These are phyloP conservation scores for Bombus difficillimus DNA, from an alignment of 1,140 invertebrate species.

Conservation along the genomic window DNA sequence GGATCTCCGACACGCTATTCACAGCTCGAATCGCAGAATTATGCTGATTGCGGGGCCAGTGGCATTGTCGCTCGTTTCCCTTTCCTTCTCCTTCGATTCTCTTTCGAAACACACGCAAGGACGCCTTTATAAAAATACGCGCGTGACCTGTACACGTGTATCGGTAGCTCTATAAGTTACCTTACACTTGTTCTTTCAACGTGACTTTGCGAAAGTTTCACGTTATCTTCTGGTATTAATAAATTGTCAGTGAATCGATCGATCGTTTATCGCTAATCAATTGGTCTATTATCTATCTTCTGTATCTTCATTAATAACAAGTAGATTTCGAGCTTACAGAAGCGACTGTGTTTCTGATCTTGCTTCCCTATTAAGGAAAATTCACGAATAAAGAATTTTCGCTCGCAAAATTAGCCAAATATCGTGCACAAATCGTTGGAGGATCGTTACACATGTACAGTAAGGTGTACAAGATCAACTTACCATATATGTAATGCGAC, in stretches of 20 bases:
- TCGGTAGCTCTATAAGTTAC: background rate
- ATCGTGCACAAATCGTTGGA: background rate
- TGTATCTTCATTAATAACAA: background rate
- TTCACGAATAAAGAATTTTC: background rate
- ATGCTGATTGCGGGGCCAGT: background rate
- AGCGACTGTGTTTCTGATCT: background rate
- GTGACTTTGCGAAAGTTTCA: background rate
- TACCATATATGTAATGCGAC: conserved; percentile 61
- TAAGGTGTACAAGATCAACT: conserved; percentile 20
- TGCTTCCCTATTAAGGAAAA: background rate
- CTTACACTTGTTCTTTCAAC: conserved; percentile 1
- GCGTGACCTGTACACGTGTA: no score
- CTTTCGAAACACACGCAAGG: background rate
- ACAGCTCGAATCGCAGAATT: conserved; percentile 4
- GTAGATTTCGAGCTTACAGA: background rate
- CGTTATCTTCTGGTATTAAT: no score
- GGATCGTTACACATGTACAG: background rate
- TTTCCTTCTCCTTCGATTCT: background rate
- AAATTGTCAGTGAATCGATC: background rate
- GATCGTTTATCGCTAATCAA: no score
- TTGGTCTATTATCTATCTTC: no score
- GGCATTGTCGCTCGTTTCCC: background rate
- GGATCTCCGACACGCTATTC: background rate
- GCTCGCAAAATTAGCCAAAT: background rate
- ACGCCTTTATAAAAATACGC: conserved; percentile 24